Base-by-base conservation (phyloP, 1,140 invertebrate genomes). In the Ruditapes philippinarum region DNA sequence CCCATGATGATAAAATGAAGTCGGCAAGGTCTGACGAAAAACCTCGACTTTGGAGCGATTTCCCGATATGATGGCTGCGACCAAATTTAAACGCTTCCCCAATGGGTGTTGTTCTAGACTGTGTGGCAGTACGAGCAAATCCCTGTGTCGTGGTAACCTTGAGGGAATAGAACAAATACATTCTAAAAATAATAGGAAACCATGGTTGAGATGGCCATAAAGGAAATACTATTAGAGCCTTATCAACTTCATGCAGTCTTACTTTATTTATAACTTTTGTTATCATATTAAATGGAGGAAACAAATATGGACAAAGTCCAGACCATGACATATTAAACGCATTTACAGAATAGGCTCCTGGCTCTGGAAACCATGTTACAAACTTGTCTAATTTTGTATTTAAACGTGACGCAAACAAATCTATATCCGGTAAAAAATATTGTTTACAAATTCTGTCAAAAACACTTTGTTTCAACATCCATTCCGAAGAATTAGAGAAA, bases 381-480 rank as follows among this genome's bases (percentile, higher is more conserved):
- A 36, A 82, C n/a, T 42, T 25, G 14, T 38, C 19, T 40, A 82
- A 40, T 45, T 82, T 1, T 45, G 1, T 51, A 57, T 84, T 84
- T 3, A 84, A 33, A 28, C 65, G 11, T 9, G 62, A 70, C 1
- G 82, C 82, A 45, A 84, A 84, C 2, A 84, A 25, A 51, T 84
- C 82, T 25, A 84, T 84, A 33, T 73, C 62, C 11, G 82, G 82
- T 14, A n/a, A 9, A 38, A 84, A 84, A 54, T 5, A 73, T 9
- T 84, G 82, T 31, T 22, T 3, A 84, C 82, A 84, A 19, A 84
- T 49, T 36, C 65, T 70, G 5, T 70, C 62, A 84, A 84, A 84
- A 33, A 84, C 60, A 2, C 73, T 12, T 36, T 36, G 28, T 73
- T 84, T 84, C 22, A 73, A 22, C 60, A 51, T 70, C 82, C 82